phyloP scores from a whole-genome alignment of 2,888 invertebrate genomes.

The Drosophila hamatofila region DNA sequence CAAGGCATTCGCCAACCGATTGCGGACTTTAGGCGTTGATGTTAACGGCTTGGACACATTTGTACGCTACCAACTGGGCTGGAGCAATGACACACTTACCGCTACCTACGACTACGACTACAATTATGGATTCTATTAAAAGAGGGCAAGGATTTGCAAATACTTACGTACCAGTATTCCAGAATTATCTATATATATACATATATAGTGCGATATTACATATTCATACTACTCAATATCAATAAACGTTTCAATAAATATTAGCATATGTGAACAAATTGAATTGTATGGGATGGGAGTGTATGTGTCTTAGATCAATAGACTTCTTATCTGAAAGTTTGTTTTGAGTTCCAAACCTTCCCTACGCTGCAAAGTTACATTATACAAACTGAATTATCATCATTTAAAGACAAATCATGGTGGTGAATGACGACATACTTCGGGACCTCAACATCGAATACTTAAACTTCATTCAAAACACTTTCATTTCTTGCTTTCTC shows the following conservation, averaged over 20 bases:
- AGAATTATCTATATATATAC: not conserved
- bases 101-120: slow-evolving; percentile 43
- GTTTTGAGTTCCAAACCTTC: no score
- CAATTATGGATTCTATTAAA: slow-evolving; percentile 18
- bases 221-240: not conserved
- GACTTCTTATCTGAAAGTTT: no score
- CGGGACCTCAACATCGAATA: no score
- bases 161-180: slow-evolving; percentile 1
- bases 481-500: no score
- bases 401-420: no score
- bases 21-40: slow-evolving; percentile 55
- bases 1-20: slow-evolving; percentile 24
- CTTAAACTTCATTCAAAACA: no score
- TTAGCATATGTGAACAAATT: not conserved
- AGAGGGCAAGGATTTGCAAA: no score
- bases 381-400: no score
- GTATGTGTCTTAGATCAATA: no score
- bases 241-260: not conserved
- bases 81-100: slow-evolving; percentile 54
- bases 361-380: no score
- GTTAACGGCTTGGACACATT: slow-evolving; percentile 40
- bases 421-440: no score
- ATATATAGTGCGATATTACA: not conserved
- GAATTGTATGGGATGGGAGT: not conserved
- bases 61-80: slow-evolving; percentile 63